phyloP scores from a whole-genome alignment of 2,113 vertebrate genomes.

The Sakesphorus luctuosus region DNA sequence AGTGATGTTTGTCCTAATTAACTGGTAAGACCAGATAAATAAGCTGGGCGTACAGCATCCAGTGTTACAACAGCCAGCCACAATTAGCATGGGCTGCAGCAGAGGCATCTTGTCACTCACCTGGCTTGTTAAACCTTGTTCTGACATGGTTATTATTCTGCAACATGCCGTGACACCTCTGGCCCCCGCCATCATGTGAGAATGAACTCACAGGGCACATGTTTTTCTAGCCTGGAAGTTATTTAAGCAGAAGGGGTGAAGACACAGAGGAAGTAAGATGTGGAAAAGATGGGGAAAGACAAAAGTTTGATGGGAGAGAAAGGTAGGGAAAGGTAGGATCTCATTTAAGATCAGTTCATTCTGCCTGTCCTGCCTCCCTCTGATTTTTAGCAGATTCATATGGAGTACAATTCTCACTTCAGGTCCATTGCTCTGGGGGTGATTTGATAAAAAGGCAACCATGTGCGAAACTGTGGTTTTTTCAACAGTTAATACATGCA shows the following conservation, averaged over 20 bases:
- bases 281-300: background rate
- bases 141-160: background rate
- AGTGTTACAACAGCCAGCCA: background rate
- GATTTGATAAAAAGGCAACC: background rate
- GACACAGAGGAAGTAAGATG: background rate
- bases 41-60: background rate
- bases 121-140: background rate
- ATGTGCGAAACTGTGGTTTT: background rate
- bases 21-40: background rate
- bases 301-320: background rate
- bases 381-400: background rate
- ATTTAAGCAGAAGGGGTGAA: background rate
- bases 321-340: background rate
- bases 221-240: background rate
- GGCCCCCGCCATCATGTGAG: background rate
- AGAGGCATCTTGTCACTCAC: background rate
- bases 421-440: rapidly evolving
- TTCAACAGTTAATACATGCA: background rate
- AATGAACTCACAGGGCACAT: background rate
- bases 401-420: background rate
- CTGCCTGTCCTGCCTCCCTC: background rate
- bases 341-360: background rate
- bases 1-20: background rate
- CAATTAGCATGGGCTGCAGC: background rate
- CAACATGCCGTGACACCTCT: background rate